Base-by-base conservation (phyloP, 2,113 vertebrate genomes). In the Solea senegalensis region DNA sequence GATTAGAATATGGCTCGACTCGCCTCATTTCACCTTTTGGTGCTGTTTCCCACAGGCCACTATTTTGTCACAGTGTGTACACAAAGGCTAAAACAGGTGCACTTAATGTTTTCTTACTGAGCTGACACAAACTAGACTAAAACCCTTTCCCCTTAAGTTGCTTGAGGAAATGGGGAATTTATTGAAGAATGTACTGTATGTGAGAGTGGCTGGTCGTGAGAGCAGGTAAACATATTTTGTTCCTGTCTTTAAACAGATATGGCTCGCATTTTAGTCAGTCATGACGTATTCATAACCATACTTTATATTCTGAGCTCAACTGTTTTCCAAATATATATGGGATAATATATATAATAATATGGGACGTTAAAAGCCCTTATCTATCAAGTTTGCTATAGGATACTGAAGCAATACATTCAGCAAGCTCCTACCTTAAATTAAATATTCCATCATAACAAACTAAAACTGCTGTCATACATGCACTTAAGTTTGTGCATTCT, bases 1-100 rank as follows among this genome's bases (percentile, higher is more conserved):
- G 84, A 85, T 85, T 70, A 84, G 62, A 84, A 80, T 56, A 75
- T 74, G 62, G 60, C 77, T 56, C 28, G 84, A 72, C 76, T 44
- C 1, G 54, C 78, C 66, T 77, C 68, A 53, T 75, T 86, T 85
- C 78, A 77, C 76, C 72, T 80, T 59, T 57, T 69, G 74, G 53
- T 53, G 60, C 16, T 63, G 61, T 75, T 82, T 83, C 87, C 78
- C 78, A 84, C 81, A 76, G 49, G 53, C 45, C 53, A 4, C 27
- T 41, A 8, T 3, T 58, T 59, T 57, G 72, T 50, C 54, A 54
- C 44, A 63, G 60, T 43, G 55, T 61, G n/a, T 7, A 56, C 49
- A 39, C 28, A 68, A 28, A 72, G 9, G 44, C 60, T 70, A 15
- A 68, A 64, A 78, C 69, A 43, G 57, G 41, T 56, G 58, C 53